Evolutionary conservation across 2,113 vertebrate genomes (phyloP).

Genomic region (Chascanopsetta lugubris): DNA sequence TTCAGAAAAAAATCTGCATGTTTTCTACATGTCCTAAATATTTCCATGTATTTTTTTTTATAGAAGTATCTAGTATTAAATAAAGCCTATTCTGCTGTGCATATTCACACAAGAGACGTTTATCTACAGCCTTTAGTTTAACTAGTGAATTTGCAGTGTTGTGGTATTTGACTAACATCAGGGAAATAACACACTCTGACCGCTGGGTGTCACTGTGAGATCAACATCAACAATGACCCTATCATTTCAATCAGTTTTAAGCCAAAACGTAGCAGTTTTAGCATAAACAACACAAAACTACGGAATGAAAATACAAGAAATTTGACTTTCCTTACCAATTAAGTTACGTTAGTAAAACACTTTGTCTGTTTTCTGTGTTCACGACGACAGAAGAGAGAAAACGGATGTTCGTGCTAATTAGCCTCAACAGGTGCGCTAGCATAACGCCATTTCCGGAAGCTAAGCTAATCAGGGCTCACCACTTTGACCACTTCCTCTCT

Average conservation of each 20-base stretch:
- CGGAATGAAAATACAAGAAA: neutral
- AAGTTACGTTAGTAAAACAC: too few relatives aligned
- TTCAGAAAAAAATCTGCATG: too few relatives aligned
- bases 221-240: neutral
- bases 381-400: too few relatives aligned
- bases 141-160: too few relatives aligned
- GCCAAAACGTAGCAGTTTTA: neutral
- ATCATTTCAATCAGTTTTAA: neutral
- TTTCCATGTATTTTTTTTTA: too few relatives aligned
- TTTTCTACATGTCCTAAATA: too few relatives aligned
- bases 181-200: neutral
- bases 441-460: neutral
- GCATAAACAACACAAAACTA: neutral
- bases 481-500: neutral
- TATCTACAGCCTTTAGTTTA: too few relatives aligned
- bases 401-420: neutral
- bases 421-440: neutral
- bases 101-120: too few relatives aligned
- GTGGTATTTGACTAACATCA: neutral
- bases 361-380: too few relatives aligned
- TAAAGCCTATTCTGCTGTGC: too few relatives aligned
- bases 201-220: conserved; percentile 27
- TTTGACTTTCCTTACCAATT: neutral
- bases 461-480: neutral
- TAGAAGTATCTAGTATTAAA: too few relatives aligned